Base-by-base conservation (phyloP, 2,113 vertebrate genomes). In the Nesoenas mayeri region DNA sequence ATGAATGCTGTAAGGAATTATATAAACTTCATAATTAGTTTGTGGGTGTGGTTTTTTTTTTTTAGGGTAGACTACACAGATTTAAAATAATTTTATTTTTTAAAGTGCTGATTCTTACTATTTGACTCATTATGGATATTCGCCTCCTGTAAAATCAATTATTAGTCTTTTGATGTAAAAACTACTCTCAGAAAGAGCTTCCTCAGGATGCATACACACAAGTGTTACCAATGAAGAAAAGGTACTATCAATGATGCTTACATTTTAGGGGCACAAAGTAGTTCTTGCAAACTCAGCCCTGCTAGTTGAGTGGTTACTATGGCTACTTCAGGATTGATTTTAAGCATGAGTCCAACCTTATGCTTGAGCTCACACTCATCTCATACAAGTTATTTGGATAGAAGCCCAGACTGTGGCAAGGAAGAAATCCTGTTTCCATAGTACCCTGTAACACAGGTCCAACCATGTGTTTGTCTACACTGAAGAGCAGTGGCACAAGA, bases 381-480 rank as follows among this genome's bases (percentile, higher is more conserved):
- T 79, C 88, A 24, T 12, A 51, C 34, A 75, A 83, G 31, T 74
- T 60, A 34, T 50, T 56, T 48, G 56, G 29, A 64, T 5, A 15
- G 7, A 64, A 91, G 10, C 72, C 83, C 60, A 86, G 83, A 38
- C 18, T 34, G 15, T 26, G 36, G 4, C 26, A 38, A 93, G 20
- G 60, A 95, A 22, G 22, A 80, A 83, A 92, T 51, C 47, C 22
- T 22, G 67, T 91, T 95, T 84, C 85, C 79, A 74, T 56, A 56
- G 75, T 36, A 84, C 16, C 32, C 7, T 8, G 53, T 42, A 86
- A 24, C 34, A 64, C 5, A 83, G 31, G 82, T 60, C 38, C 26
- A 50, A 80, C 47, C 28, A 58, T 32, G 38, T 10, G 11, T 62
- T 83, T 83, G 4, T 50, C 21, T 70, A 17, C 11, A 67, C 65